These are phyloP conservation scores for Heterodera filipjevi DNA, from an alignment of 2,888 invertebrate species.

Conservation along the genomic window DNA sequence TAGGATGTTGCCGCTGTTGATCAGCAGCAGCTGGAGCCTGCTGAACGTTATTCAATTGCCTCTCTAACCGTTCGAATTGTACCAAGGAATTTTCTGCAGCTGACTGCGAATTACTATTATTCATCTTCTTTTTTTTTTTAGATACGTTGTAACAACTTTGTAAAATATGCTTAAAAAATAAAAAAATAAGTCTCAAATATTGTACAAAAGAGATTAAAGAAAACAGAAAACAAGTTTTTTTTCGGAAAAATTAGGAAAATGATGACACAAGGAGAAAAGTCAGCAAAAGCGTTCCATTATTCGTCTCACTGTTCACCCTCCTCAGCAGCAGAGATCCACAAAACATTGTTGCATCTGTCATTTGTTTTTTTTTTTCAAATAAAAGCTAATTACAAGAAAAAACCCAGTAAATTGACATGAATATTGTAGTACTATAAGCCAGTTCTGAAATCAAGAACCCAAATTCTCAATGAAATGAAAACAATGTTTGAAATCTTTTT, in stretches of 20 bases:
- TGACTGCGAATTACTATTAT: background rate
- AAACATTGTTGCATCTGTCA: conserved; percentile 62
- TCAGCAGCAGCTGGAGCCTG: background rate
- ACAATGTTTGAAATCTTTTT: no score
- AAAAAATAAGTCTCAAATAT: background rate
- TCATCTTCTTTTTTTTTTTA: background rate
- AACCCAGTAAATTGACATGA: no score
- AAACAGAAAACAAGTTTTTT: background rate
- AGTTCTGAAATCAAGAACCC: no score
- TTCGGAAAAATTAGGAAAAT: conserved; percentile 5
- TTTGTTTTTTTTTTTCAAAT: conserved; percentile 22
- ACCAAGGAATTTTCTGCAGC: conserved; percentile 9
- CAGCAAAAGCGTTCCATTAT: conserved; percentile 2
- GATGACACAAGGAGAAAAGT: background rate
- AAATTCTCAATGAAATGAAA: no score
- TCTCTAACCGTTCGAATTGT: conserved; percentile 10
- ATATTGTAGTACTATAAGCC: no score
- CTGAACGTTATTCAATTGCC: background rate
- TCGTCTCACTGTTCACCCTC: conserved; percentile 36
- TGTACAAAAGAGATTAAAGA: background rate
- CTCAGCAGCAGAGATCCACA: conserved; percentile 59
- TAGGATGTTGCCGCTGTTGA: background rate
- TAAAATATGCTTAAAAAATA: background rate
- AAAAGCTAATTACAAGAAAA: no score
- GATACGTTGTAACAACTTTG: background rate